Percentiles rank a stretch among this genome's conserved stretches.
phyloP scores from a whole-genome alignment of 2,797 vertebrate species.

The Amniataba percoides region DNA sequence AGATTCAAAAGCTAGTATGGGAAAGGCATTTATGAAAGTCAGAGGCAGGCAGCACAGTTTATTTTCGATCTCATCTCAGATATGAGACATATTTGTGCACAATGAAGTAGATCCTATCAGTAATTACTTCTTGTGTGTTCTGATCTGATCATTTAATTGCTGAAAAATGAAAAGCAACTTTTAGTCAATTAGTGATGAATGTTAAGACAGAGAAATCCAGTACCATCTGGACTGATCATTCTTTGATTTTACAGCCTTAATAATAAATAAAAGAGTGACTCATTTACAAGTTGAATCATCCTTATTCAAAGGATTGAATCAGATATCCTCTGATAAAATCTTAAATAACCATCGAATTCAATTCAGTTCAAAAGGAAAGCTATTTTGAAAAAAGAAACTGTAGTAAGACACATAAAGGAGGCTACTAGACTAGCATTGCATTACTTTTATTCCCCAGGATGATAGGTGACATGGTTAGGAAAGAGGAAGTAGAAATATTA shows the following conservation, averaged over 20 bases:
- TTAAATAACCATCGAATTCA: neutral
- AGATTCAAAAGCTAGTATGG: neutral
- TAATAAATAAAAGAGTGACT: neutral
- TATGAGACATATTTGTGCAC: neutral
- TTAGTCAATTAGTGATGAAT: neutral
- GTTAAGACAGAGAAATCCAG: constrained; percentile 3
- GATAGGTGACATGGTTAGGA: neutral
- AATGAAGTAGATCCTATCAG: neutral
- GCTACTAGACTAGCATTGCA: neutral
- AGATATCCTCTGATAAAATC: neutral
- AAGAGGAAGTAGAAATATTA: neutral
- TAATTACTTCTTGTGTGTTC: constrained; percentile 9
- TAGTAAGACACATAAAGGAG: neutral
- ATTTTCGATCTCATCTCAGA: neutral
- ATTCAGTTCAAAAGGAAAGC: neutral
- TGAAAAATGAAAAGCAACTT: constrained; percentile 4
- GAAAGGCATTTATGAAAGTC: constrained; percentile 11
- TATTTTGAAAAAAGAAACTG: neutral
- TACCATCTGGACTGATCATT: constrained; percentile 7
- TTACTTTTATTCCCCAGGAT: neutral
- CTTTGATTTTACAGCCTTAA: constrained; percentile 9
- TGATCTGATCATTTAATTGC: neutral
- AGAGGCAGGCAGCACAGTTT: neutral
- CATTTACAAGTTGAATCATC: neutral
- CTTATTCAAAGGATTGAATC: neutral